Evolutionary conservation across 2,888 invertebrate species (phyloP), one percentile per base, ranked within the genome.

Genomic region (Euplexia lucipara): DNA sequence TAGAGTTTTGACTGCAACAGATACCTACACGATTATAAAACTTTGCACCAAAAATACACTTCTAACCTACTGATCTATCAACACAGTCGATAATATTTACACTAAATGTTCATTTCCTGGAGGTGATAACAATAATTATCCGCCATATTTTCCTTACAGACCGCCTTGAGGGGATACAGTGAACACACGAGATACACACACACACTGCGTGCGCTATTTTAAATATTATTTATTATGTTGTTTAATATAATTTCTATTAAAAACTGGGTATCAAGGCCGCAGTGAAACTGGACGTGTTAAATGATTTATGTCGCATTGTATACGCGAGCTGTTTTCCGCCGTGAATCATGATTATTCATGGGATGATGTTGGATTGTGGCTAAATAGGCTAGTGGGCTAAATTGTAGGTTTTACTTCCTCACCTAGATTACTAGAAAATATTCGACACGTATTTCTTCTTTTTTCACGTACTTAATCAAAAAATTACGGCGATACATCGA

Each of bases 251-350:
- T 56, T 75, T 71, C 60, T 64, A 67, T 75, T 72, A 78, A 75
- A 75, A 78, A 63, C 63, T 37, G 12, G 48, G 41, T 44, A 62
- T 68, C 68, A 78, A 78, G 78, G 78, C 39, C 60, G 9, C 42
- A 30, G 35, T 47, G 18, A 42, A 45, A 48, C 58, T 64, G 18
- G 8, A 65, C 52, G 64, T 52, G 67, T 37, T 51, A 65, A 65
- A 78, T 75, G 72, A 78, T 78, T 78, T 75, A 79, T 66, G 63
- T 78, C 65, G 39, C 60, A 68, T 68, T 78, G 65, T 72, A 66
- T 53, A 65, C 64, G 60, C 4, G 35, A 51, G 47, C 58, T 48
- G 63, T 32, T 49, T 16, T 39, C 3, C 16, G 47, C 26, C 42
- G 37, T 37, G 20, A 47, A 14, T 75, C 41, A 53, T 65, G 60